Evolutionary conservation across 2,888 invertebrate species (phyloP).

Genomic region (Drosophila kanekoi): DNA sequence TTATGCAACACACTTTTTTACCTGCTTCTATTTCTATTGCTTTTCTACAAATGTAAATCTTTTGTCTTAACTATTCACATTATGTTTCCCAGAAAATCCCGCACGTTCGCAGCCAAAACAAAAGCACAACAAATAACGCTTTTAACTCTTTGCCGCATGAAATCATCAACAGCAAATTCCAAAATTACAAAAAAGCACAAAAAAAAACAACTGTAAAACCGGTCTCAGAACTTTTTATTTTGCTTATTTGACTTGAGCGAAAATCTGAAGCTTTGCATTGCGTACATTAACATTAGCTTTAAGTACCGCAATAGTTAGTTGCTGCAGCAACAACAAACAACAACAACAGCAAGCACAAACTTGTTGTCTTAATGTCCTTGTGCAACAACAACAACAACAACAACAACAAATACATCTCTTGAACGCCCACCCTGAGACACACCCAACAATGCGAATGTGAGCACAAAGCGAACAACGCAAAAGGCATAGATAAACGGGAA

Average conservation of each 20-base stretch:
- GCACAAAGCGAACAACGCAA: constrained; percentile 51
- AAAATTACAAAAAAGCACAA: constrained; percentile 7
- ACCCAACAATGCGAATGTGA: constrained; percentile 69
- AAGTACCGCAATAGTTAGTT: constrained; percentile 10
- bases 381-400: constrained; percentile 20
- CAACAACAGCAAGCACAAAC: constrained; percentile 8
- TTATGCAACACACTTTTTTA: constrained; percentile 19
- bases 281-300: constrained; percentile 2
- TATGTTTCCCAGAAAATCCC: constrained; percentile 14
- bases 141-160: constrained; percentile 44
- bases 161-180: constrained; percentile 65
- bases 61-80: constrained; percentile 24
- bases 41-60: constrained; percentile 20
- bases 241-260: constrained; percentile 14
- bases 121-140: neutral
- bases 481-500: constrained; percentile 48
- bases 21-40: constrained; percentile 8
- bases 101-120: constrained; percentile 32
- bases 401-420: constrained; percentile 13
- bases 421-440: constrained; percentile 55
- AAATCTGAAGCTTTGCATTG: constrained; percentile 16
- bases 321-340: constrained; percentile 14
- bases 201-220: constrained; percentile 43
- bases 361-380: constrained; percentile 62
- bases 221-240: constrained; percentile 34